Evolutionary conservation across 2,113 vertebrate species (phyloP).

Genomic region (Ceuthmochares aereus): DNA sequence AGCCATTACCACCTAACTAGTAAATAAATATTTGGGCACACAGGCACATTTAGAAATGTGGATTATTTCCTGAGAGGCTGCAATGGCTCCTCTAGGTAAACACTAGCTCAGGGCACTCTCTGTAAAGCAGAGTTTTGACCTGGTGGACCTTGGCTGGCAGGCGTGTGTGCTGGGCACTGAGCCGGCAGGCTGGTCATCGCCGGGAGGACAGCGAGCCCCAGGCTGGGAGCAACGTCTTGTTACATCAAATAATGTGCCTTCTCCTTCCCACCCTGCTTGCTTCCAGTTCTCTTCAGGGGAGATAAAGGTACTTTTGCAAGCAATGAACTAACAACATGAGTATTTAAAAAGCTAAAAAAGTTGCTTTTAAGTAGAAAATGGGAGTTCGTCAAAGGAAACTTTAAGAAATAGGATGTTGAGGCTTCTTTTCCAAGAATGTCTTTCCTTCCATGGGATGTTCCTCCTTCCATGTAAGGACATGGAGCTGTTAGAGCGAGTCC

Average conservation of each 20-base stretch:
- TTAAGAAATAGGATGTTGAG: neutral
- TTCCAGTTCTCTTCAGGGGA: neutral
- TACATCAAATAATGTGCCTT: constrained; percentile 22
- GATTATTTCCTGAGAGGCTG: constrained; percentile 40
- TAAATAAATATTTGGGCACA: constrained; percentile 35
- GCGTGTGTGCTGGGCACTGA: neutral
- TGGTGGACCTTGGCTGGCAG: constrained; percentile 41
- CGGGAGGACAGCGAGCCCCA: neutral
- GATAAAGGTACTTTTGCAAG: neutral
- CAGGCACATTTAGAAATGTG: neutral
- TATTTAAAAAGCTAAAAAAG: neutral
- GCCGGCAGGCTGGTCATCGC: neutral
- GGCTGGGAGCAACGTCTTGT: neutral
- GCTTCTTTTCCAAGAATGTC: too few species aligned
- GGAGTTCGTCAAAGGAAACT: neutral
- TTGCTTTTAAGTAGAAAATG: neutral
- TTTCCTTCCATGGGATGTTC: too few species aligned
- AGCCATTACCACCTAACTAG: constrained; percentile 36
- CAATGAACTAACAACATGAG: neutral
- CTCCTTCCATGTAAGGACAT: too few species aligned
- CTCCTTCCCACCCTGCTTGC: neutral
- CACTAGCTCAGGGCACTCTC: constrained; percentile 15
- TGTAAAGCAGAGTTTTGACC: constrained; percentile 48
- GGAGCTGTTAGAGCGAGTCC: too few species aligned
- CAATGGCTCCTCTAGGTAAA: constrained; percentile 43